Evolutionary conservation across 30 jellyfish, hydroid and myxozoan species (phyloP).

Genomic region (Clytia hemisphaerica): DNA sequence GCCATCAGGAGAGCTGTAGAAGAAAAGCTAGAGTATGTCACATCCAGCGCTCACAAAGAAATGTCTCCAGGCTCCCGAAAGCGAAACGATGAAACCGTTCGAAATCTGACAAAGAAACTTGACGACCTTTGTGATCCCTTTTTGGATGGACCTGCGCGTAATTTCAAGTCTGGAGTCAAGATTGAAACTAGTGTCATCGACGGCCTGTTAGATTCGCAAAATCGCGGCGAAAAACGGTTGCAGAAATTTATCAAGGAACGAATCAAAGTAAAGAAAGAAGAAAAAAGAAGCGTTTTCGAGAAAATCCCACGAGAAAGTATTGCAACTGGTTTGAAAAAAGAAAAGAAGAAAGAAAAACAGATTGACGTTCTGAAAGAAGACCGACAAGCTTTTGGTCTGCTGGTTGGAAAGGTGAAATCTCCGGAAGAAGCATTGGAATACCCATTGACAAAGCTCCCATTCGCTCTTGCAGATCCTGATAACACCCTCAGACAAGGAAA

Average conservation of each 20-base stretch:
- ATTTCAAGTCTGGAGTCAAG: slow-evolving; percentile 41
- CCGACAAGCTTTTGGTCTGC: slow-evolving; percentile 50
- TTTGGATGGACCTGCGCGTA: slow-evolving; percentile 47
- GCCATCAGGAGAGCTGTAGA: neutral
- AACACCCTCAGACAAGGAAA: slow-evolving; percentile 36
- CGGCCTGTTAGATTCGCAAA: neutral
- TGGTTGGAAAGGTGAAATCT: slow-evolving; percentile 41
- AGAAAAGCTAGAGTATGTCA: slow-evolving; percentile 11
- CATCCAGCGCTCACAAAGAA: slow-evolving; percentile 34
- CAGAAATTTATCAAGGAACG: slow-evolving; percentile 13
- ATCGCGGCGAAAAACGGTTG: slow-evolving; percentile 20
- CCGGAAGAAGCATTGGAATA: slow-evolving; percentile 48
- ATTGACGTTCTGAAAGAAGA: slow-evolving; percentile 41
- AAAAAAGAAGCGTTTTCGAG: slow-evolving; percentile 17
- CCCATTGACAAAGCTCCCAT: slow-evolving; percentile 34
- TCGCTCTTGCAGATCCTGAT: slow-evolving; percentile 37
- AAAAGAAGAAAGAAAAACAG: slow-evolving; percentile 15
- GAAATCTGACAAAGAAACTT: slow-evolving; percentile 5
- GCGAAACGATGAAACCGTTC: slow-evolving; percentile 20
- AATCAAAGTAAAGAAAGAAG: slow-evolving; percentile 3
- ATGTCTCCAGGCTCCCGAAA: slow-evolving; percentile 19
- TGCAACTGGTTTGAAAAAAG: slow-evolving; percentile 39
- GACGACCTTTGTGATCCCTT: slow-evolving; percentile 40
- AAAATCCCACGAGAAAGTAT: slow-evolving; percentile 8
- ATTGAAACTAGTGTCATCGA: slow-evolving; percentile 22